phyloP scores from a whole-genome alignment of 2,888 invertebrate species.

The Cryptocheilus praepositus region DNA sequence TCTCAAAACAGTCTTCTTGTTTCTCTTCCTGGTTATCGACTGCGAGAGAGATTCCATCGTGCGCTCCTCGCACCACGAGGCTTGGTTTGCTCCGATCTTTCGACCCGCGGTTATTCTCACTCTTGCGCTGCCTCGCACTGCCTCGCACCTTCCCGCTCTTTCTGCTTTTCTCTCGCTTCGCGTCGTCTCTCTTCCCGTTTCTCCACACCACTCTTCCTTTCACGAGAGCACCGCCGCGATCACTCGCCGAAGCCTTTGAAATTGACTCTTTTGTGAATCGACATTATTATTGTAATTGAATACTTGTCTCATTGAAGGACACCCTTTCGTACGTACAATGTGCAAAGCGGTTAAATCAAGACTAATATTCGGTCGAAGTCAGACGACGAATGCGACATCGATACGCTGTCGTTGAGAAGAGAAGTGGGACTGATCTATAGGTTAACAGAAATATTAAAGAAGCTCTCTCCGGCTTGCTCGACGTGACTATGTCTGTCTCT shows the following conservation, averaged over 20 bases:
- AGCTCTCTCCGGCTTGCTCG: no score
- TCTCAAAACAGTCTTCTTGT: slow-evolving; percentile 28
- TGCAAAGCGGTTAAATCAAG: slow-evolving; percentile 40
- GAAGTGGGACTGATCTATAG: no score
- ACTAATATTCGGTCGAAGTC: slow-evolving; percentile 21
- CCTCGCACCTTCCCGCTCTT: not conserved
- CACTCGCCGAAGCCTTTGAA: slow-evolving; percentile 62
- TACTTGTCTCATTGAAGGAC: slow-evolving; percentile 60
- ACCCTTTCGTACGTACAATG: slow-evolving; percentile 45
- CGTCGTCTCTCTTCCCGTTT: slow-evolving; percentile 17
- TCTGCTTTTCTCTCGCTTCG: not conserved
- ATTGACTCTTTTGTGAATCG: slow-evolving; percentile 62
- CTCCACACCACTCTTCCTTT: slow-evolving; percentile 16
- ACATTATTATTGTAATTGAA: slow-evolving; percentile 67
- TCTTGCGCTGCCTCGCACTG: not conserved
- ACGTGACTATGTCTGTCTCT: no score
- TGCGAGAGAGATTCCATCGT: slow-evolving; percentile 29
- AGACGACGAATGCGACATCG: no score
- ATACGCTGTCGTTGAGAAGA: no score
- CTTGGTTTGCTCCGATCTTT: slow-evolving; percentile 47
- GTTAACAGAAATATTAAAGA: no score
- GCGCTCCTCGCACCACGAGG: slow-evolving; percentile 48
- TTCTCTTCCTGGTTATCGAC: slow-evolving; percentile 39
- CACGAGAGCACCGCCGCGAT: slow-evolving; percentile 45
- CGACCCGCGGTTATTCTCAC: slow-evolving; percentile 46